Evolutionary conservation across 2,113 vertebrate species (phyloP).

Genomic region (Rhinopomastus cyanomelas): DNA sequence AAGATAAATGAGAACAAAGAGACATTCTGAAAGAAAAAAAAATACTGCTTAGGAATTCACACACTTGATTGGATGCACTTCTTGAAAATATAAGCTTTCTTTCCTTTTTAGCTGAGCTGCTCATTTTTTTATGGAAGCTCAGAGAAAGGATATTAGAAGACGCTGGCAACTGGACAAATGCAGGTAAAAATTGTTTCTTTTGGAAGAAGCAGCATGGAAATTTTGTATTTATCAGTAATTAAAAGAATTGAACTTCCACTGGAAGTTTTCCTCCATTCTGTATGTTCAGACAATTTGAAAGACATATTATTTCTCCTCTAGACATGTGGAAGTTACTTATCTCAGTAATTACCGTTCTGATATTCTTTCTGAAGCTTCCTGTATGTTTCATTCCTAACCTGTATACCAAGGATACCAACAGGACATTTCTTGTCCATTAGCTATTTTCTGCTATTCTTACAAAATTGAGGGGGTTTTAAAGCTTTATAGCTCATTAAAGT

Average conservation of each 20-base stretch:
- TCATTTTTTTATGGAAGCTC: neutral
- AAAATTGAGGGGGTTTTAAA: rapidly evolving
- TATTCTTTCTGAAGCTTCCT: neutral
- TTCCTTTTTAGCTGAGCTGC: neutral
- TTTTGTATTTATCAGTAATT: neutral
- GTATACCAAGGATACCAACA: neutral
- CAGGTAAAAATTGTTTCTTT: neutral
- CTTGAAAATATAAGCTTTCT: neutral
- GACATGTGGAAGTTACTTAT: neutral
- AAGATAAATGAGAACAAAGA: neutral
- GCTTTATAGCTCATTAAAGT: neutral
- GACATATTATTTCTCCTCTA: neutral
- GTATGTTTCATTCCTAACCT: neutral
- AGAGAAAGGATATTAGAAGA: neutral
- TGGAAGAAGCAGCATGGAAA: neutral
- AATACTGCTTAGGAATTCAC: neutral
- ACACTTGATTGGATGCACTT: neutral
- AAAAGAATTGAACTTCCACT: neutral
- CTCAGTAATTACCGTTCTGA: neutral
- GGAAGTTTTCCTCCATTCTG: neutral
- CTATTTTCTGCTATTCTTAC: neutral
- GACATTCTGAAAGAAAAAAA: neutral
- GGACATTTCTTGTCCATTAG: neutral
- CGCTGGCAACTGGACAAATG: neutral
- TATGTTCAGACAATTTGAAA: neutral